Evolutionary conservation across 2,888 invertebrate species (phyloP).

Genomic region (Oasisia sp.): DNA sequence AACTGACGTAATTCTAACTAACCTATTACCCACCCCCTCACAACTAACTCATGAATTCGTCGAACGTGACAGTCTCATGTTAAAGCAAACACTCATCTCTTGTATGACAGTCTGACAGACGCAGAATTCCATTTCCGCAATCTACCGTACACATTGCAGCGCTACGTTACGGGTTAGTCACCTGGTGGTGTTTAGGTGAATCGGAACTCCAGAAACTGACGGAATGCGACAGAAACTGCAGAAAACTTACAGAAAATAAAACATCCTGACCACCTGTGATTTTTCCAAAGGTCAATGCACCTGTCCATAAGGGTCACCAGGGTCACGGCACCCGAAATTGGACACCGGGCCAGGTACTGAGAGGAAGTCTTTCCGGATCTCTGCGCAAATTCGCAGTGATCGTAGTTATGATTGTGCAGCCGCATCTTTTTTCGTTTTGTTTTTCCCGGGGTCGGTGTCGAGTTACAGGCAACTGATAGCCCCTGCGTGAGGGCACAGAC

Average conservation of each 20-base stretch:
- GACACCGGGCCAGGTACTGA: background rate
- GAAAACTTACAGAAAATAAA: background rate
- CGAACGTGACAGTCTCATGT: background rate
- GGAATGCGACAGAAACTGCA: background rate
- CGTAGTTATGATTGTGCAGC: background rate
- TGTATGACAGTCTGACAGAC: background rate
- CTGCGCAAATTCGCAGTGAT: background rate
- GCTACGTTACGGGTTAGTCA: background rate
- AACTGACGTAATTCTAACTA: background rate
- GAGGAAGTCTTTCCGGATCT: background rate
- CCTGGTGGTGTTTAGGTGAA: constrained; percentile 6
- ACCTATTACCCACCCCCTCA: too few species aligned
- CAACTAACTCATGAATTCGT: too few species aligned
- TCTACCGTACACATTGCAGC: background rate
- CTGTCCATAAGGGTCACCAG: background rate
- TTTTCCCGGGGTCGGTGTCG: background rate
- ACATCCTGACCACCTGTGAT: background rate
- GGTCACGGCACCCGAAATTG: background rate
- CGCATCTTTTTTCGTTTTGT: background rate
- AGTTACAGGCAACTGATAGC: background rate
- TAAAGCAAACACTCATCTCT: background rate
- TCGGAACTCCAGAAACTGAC: background rate
- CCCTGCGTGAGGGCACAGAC: background rate
- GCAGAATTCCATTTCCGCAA: background rate
- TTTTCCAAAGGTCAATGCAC: background rate